Evolutionary conservation across 2,888 invertebrate genomes (phyloP).

Genomic region (Agriopis leucophaearia): DNA sequence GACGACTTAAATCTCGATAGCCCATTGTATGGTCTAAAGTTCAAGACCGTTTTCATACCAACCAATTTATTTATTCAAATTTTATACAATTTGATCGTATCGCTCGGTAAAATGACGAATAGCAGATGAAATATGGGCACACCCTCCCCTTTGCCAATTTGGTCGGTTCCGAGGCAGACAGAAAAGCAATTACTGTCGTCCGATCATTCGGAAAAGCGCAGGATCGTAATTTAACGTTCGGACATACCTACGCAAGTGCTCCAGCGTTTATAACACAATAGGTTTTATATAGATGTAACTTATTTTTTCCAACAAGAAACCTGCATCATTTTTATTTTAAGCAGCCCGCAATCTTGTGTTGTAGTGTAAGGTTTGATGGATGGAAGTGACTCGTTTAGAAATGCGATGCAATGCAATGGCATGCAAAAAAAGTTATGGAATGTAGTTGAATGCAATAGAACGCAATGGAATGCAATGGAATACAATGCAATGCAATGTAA

Average conservation of each 20-base stretch:
- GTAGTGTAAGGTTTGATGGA: no score
- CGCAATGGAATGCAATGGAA: no score
- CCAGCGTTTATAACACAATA: no score
- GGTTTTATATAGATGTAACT: no score
- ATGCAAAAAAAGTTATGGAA: no score
- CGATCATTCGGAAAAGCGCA: constrained; percentile 73
- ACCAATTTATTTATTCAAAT: constrained; percentile 46
- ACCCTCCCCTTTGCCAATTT: constrained; percentile 62
- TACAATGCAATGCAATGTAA: no score
- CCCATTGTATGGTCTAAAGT: constrained; percentile 34
- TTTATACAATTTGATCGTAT: constrained; percentile 47
- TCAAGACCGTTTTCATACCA: constrained; percentile 34
- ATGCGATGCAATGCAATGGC: no score
- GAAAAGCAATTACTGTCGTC: constrained; percentile 79
- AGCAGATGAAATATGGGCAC: constrained; percentile 42
- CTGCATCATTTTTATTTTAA: no score
- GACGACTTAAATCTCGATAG: constrained; percentile 31
- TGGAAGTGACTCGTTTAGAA: no score
- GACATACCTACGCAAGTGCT: constrained; percentile 19
- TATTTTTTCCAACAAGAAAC: no score
- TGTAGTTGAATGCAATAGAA: no score
- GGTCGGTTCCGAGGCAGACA: constrained; percentile 62
- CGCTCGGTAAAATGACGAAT: constrained; percentile 39
- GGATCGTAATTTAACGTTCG: constrained; percentile 64
- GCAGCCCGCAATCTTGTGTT: no score